phyloP scores from a whole-genome alignment of 2,113 vertebrate species.

The Myanophis thanlyinensis region DNA sequence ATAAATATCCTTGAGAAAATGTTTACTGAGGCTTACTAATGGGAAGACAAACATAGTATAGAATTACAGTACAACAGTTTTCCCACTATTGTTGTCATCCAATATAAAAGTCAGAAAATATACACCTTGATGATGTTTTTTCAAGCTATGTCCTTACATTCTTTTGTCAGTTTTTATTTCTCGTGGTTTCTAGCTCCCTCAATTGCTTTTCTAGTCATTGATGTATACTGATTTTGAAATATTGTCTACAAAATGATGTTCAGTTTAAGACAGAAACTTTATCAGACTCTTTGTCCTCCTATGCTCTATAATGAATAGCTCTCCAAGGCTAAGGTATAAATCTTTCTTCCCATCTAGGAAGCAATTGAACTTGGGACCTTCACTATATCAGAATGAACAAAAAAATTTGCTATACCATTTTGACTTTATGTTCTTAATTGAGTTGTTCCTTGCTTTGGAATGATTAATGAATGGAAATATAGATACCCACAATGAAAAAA shows the following conservation, averaged over 20 bases:
- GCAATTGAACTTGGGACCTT: background rate
- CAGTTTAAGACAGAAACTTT: background rate
- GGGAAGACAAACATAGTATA: background rate
- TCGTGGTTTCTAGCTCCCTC: background rate
- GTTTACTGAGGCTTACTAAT: background rate
- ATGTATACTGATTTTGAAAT: background rate
- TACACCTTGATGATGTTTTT: background rate
- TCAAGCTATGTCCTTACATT: background rate
- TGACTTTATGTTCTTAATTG: background rate
- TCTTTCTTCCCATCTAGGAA: background rate
- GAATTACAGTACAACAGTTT: background rate
- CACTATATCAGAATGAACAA: background rate
- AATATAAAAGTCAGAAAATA: background rate
- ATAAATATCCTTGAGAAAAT: no score
- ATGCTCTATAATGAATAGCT: background rate
- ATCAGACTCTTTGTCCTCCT: background rate
- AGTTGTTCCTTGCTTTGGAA: background rate
- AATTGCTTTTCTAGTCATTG: background rate
- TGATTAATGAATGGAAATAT: background rate
- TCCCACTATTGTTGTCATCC: background rate
- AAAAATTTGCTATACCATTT: background rate
- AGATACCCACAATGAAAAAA: background rate
- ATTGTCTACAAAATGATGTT: background rate
- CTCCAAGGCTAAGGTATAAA: background rate
- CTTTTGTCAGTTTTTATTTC: background rate